Conservation (phyloP, 2,888 invertebrate species). For the Acleris literana region DNA sequence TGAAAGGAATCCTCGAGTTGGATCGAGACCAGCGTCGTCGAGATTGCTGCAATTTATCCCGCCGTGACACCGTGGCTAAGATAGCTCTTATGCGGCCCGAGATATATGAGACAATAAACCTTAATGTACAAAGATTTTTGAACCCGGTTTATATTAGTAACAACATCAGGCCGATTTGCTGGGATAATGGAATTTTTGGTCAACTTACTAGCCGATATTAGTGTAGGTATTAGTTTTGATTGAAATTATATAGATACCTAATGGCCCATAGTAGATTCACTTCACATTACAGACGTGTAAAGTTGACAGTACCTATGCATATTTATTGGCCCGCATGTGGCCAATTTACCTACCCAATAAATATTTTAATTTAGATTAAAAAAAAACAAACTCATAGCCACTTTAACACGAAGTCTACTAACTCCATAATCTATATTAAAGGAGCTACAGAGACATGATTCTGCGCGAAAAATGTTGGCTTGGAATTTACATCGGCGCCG, state of each 20-base stretch:
- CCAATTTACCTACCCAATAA: too few species aligned
- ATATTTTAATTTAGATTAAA: too few species aligned
- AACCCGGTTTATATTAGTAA: constrained; percentile 14
- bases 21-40: constrained; percentile 62
- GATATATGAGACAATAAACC: constrained; percentile 36
- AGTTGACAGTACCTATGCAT: too few species aligned
- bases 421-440: too few species aligned
- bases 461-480: constrained; percentile 25
- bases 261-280: not conserved
- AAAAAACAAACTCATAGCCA: too few species aligned
- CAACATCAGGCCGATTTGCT: not conserved
- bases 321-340: too few species aligned
- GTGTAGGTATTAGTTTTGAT: not conserved
- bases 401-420: too few species aligned
- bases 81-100: constrained; percentile 41
- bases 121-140: constrained; percentile 29
- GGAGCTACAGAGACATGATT: constrained; percentile 17
- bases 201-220: not conserved
- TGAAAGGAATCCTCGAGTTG: constrained; percentile 67
- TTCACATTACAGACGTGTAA: too few species aligned
- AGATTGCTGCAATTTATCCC: constrained; percentile 70
- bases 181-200: not conserved
- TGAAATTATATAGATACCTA: too few species aligned
- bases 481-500: constrained; percentile 29
- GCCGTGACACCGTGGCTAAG: constrained; percentile 48